These are phyloP conservation scores for Percopsis omiscomaycus DNA, from an alignment of 2,797 vertebrate species.

Conservation along the genomic window DNA sequence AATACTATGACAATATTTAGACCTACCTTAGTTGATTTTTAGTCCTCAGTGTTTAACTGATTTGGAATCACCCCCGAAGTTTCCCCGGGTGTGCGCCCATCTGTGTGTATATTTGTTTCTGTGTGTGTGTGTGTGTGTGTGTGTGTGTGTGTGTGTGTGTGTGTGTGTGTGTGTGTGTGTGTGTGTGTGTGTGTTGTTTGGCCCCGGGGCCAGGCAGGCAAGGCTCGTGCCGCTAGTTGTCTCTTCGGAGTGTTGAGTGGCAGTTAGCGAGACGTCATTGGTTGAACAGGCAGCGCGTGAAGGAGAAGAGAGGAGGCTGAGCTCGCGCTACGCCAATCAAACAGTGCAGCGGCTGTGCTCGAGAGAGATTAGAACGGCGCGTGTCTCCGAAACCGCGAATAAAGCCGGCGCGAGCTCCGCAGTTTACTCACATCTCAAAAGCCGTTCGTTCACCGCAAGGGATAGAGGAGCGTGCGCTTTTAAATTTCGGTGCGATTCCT, in stretches of 20 bases:
- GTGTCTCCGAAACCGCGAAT: conserved; percentile 68
- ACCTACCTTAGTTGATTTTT: too few species aligned
- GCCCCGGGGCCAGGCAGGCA: background rate
- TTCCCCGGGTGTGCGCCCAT: background rate
- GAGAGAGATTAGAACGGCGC: conserved; percentile 56
- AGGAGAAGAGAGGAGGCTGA: conserved; percentile 45
- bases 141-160: background rate
- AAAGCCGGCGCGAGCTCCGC: conserved; percentile 64
- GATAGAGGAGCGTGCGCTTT: background rate
- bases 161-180: background rate
- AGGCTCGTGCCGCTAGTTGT: conserved; percentile 15
- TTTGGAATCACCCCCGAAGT: too few species aligned
- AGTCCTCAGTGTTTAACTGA: too few species aligned
- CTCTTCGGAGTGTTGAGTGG: conserved; percentile 62
- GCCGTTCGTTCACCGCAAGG: conserved; percentile 31
- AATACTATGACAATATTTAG: too few species aligned
- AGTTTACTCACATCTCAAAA: conserved; percentile 65
- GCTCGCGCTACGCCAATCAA: conserved; percentile 75
- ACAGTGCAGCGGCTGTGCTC: conserved; percentile 44
- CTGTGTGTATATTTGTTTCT: too few species aligned
- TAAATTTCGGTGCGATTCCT: background rate
- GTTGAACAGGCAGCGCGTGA: conserved; percentile 49
- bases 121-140: background rate
- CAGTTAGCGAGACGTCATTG: conserved; percentile 77
- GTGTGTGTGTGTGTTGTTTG: background rate